Evolutionary conservation across 2,113 vertebrate genomes (phyloP).

Genomic region (Alethe castanea): DNA sequence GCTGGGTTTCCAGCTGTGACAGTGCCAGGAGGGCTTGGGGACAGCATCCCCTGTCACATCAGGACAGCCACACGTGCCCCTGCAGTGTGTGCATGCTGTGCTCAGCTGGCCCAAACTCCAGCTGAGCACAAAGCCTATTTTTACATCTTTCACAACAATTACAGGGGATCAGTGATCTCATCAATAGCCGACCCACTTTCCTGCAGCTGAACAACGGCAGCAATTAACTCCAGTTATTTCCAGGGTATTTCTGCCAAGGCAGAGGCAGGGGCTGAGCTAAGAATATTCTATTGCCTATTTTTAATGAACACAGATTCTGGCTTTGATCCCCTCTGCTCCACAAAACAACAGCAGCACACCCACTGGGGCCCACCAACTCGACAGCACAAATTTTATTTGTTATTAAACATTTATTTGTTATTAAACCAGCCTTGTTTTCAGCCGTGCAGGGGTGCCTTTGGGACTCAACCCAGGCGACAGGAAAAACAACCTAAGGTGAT

Average conservation of each 20-base stretch:
- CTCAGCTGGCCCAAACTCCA: background rate
- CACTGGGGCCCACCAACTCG: rapidly evolving
- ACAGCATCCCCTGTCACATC: rapidly evolving
- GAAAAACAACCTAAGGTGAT: background rate
- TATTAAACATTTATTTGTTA: background rate
- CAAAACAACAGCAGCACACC: background rate
- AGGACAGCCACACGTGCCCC: background rate
- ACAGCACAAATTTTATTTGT: background rate
- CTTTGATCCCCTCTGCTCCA: background rate
- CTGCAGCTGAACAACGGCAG: constrained; percentile 12
- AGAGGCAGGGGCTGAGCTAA: background rate
- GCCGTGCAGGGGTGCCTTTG: background rate
- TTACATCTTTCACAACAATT: background rate
- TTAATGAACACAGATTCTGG: background rate
- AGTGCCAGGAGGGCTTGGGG: background rate
- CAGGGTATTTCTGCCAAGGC: background rate
- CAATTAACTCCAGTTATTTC: constrained; percentile 57
- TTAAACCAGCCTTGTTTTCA: background rate
- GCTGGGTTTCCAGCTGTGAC: background rate
- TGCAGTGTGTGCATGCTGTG: background rate
- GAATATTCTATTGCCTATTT: constrained; percentile 15
- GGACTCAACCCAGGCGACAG: background rate
- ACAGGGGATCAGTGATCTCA: background rate
- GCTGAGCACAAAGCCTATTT: constrained; percentile 3
- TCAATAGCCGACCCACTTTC: constrained; percentile 33